Base-by-base conservation (phyloP, 1,140 invertebrate species). In the Proales similis region DNA sequence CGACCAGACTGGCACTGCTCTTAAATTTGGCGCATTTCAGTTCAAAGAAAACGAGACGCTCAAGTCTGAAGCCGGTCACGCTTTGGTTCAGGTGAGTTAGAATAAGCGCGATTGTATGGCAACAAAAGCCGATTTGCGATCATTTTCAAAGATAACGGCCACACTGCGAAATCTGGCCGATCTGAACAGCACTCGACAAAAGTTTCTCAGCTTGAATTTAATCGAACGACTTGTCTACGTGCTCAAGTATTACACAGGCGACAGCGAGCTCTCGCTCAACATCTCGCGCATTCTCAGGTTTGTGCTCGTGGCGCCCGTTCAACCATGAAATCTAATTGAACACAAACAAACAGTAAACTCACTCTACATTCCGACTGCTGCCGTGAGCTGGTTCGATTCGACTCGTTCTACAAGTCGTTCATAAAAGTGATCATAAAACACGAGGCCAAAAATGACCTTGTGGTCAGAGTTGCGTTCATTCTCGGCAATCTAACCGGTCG, bases 401-500 rank as follows among this genome's bases (percentile, higher is more conserved):
- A 73, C 57, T 68, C 71, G 30, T 78, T 78, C 64, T 79, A 80
- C 57, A 73, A 73, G 53, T 74, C 78, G 20, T 77, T 82, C 62
- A 71, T 83, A 9, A 72, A 74, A 67, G 68, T 82, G 24, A 74
- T 84, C 26, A 74, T 79, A 48, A 79, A 79, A 66, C 82, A 82
- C 71, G 73, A 80, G 43, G 75, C 76, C 4, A 78, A 80, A 67
- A 79, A 82, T 66, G 71, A 72, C 71, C 78, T 85, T 62, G 78
- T 86, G 26, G 82, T 88, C 20, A 74, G 85, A 2, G 72, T 87
- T 38, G 82, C 81, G 14, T 88, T 86, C 71, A 82, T 84, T 65
- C 76, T 88, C 17, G 85, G 86, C 19, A 87, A 88, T 69, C 81
- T 87, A 70, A 81, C 85, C 67, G 84, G 84, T 48, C 82, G 81